These are phyloP conservation scores for Quadroppia sp. DNA, from an alignment of 2,888 invertebrate species.

Conservation along the genomic window DNA sequence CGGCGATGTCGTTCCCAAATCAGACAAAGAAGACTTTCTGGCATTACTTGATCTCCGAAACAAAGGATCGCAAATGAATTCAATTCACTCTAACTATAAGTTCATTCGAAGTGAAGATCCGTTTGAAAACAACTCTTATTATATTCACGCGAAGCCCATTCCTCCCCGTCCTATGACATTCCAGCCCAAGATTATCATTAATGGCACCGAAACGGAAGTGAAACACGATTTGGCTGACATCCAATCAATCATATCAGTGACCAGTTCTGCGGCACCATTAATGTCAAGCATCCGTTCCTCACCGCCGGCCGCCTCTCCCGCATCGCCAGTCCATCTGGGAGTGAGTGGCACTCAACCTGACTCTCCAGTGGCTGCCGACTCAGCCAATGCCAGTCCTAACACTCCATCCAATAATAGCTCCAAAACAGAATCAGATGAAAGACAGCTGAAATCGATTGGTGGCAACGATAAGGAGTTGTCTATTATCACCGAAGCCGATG, in stretches of 20 bases:
- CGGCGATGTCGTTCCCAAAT: conserved; percentile 42
- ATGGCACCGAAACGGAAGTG: not conserved
- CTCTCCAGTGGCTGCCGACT: conserved; percentile 48
- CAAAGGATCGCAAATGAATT: conserved; percentile 42
- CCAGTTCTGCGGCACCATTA: conserved; percentile 55
- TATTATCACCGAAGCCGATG: conserved; percentile 2
- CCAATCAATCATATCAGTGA: conserved; percentile 73
- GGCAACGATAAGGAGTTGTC: not conserved
- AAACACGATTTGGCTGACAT: conserved; percentile 72
- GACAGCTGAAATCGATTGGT: not conserved
- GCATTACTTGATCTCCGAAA: conserved; percentile 70
- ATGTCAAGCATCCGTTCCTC: conserved; percentile 46
- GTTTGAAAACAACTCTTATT: conserved; percentile 48
- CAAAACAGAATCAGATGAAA: conserved; percentile 24
- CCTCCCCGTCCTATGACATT: conserved; percentile 36
- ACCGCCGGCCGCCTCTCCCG: conserved; percentile 42
- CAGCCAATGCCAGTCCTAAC: conserved; percentile 49
- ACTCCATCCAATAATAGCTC: conserved; percentile 32
- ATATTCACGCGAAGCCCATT: conserved; percentile 46
- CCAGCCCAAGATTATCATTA: not conserved
- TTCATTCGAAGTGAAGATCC: conserved; percentile 45
- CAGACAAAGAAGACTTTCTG: conserved; percentile 70
- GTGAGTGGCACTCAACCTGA: conserved; percentile 32
- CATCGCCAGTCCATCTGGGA: conserved; percentile 43
- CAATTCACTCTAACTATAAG: conserved; percentile 37